A percentile compares a stretch with the other conserved stretches of the same genome.
These are phyloP conservation scores for Ceratina japonica DNA, from an alignment of 1,140 invertebrate genomes.

Conservation along the genomic window DNA sequence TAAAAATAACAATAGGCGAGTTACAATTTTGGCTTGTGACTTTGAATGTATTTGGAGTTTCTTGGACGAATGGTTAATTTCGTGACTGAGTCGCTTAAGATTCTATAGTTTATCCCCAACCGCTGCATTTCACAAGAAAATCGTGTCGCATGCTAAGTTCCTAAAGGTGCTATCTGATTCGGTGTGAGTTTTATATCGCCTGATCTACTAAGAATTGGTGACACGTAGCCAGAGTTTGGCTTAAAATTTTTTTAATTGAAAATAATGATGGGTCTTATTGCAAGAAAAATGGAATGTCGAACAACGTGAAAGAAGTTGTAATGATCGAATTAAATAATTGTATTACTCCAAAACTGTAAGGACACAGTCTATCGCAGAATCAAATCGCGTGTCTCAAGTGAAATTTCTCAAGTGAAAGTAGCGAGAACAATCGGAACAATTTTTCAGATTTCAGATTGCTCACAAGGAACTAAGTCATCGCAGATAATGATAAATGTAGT, in stretches of 20 bases:
- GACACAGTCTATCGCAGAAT: too few species aligned
- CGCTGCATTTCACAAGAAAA: neutral
- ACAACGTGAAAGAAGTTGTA: too few species aligned
- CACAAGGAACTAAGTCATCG: slow-evolving; percentile 47
- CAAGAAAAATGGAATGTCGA: too few species aligned
- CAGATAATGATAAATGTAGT: slow-evolving; percentile 43
- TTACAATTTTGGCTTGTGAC: neutral
- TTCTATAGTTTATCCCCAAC: neutral
- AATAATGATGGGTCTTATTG: neutral
- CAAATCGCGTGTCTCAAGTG: too few species aligned
- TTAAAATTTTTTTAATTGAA: neutral
- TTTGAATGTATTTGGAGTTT: neutral
- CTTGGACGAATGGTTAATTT: neutral
- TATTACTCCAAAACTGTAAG: too few species aligned
- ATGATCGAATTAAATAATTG: too few species aligned
- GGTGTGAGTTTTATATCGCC: neutral
- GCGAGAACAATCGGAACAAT: neutral
- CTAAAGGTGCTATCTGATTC: neutral
- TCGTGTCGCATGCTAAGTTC: neutral
- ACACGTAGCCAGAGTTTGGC: neutral
- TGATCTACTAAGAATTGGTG: neutral
- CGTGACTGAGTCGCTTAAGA: neutral
- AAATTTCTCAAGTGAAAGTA: neutral
- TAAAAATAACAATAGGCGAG: neutral
- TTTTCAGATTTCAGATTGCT: neutral